These are phyloP conservation scores for Campylomormyrus numenius DNA, from an alignment of 2,113 vertebrate species.

Conservation along the genomic window DNA sequence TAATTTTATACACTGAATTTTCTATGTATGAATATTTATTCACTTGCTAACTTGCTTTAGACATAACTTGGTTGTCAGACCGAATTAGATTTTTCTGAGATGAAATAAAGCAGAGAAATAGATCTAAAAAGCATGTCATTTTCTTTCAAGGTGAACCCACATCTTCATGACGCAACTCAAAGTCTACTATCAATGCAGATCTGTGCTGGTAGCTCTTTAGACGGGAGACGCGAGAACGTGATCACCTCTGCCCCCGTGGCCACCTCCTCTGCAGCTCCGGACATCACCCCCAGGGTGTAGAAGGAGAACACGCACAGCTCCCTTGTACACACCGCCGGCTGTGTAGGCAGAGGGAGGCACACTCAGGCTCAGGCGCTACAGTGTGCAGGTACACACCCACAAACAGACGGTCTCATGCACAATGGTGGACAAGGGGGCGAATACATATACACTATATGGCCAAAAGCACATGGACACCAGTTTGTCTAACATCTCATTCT, in stretches of 20 bases:
- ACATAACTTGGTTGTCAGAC: not conserved
- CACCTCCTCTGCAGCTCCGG: constrained; percentile 92
- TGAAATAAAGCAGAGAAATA: not conserved
- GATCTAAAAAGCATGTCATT: not conserved
- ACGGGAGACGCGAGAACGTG: not conserved
- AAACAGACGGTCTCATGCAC: not conserved
- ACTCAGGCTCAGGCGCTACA: not conserved
- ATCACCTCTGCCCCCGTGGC: constrained; percentile 94
- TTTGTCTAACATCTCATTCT: not conserved
- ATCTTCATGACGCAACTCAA: not conserved
- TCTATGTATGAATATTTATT: not conserved
- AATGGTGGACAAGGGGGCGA: not conserved
- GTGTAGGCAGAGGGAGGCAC: constrained; percentile 8
- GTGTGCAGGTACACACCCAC: constrained; percentile 14
- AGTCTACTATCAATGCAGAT: not conserved
- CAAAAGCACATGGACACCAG: not conserved
- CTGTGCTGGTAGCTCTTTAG: not conserved
- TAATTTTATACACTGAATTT: not conserved
- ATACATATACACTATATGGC: not conserved
- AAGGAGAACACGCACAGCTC: constrained; percentile 98
- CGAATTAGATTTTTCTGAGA: not conserved
- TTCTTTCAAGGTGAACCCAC: not conserved
- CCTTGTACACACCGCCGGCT: constrained; percentile 95
- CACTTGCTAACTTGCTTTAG: not conserved
- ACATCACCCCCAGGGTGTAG: constrained; percentile 98